Base-by-base conservation (phyloP, 2,888 invertebrate species). In the Hypena proboscidalis region DNA sequence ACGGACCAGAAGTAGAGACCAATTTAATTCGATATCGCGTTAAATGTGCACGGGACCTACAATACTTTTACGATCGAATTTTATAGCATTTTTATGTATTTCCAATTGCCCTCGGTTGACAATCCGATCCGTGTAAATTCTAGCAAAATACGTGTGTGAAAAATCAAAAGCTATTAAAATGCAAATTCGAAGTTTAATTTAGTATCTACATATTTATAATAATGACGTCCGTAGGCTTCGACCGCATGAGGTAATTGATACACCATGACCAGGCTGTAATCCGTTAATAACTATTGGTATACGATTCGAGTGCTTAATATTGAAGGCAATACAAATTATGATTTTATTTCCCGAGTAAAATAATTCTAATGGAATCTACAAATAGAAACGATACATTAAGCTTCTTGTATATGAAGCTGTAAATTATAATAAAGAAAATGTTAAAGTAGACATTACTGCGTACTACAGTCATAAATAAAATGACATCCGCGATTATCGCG, bases 41-140 rank as follows among this genome's bases (percentile, higher is more conserved):
- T 56, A 74, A 80, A 77, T 74, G 66, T 73, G 71, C 78, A 74
- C 62, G 67, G 57, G 70, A 73, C 80, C 79, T 82, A 83, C 83
- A 85, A 81, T 80, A 73, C 72, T 83, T 90, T 90, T 89, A 90
- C 86, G 90, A 88, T 68, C 74, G 52, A 64, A 74, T 73, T 87
- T 89, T 89, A 90, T 83, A 79, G 82, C 69, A 64, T 83, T 88
- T 90, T 89, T 89, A 90, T 86, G 75, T 67, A 55, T 81, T 84
- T 82, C 65, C 86, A 85, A 90, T 90, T 85, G 85, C 85, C 72
- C 59, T 74, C 65, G 68, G 76, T 77, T 85, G 88, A 87, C 85
- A 87, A 86, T 85, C 72, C 74, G 75, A 77, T 69, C 67, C 74
- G 76, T 77, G 81, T 87, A 85, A 87, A 85, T 78, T 86, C 85